phyloP scores from a whole-genome alignment of 2,797 vertebrate species.

The Diceros bicornis region DNA sequence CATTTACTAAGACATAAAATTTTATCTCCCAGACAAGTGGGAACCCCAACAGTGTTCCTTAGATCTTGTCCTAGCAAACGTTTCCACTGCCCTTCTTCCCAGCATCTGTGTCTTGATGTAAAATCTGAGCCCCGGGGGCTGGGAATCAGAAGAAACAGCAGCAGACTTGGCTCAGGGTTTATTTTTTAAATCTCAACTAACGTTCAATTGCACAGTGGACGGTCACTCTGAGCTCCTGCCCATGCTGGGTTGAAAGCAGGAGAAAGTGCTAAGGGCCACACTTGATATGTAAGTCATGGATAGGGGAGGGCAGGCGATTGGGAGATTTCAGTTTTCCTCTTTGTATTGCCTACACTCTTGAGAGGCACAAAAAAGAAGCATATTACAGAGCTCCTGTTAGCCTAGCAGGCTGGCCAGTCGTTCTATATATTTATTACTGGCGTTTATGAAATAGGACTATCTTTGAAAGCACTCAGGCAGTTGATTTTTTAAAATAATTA shows the following conservation, averaged over 20 bases:
- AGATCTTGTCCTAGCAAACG: background rate
- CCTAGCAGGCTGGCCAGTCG: background rate
- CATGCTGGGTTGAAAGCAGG: background rate
- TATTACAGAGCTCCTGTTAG: background rate
- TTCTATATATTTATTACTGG: background rate
- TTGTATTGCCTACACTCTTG: background rate
- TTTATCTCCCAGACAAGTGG: background rate
- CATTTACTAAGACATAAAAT: background rate
- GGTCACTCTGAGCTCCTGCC: background rate
- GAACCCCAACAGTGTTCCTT: background rate
- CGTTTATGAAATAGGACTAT: background rate
- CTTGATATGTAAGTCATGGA: background rate
- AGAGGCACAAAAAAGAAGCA: background rate
- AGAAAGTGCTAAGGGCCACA: background rate
- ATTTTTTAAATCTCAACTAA: background rate
- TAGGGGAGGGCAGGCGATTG: background rate
- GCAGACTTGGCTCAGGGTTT: background rate
- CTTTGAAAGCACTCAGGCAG: background rate
- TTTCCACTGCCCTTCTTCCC: slow-evolving; percentile 9
- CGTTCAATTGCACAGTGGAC: background rate
- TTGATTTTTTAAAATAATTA: background rate
- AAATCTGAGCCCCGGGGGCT: background rate
- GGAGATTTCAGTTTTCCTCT: background rate
- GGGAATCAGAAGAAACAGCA: background rate
- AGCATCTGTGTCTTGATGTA: background rate